Evolutionary conservation across 2,888 invertebrate species (phyloP).

Genomic region (Dynastes tityus): DNA sequence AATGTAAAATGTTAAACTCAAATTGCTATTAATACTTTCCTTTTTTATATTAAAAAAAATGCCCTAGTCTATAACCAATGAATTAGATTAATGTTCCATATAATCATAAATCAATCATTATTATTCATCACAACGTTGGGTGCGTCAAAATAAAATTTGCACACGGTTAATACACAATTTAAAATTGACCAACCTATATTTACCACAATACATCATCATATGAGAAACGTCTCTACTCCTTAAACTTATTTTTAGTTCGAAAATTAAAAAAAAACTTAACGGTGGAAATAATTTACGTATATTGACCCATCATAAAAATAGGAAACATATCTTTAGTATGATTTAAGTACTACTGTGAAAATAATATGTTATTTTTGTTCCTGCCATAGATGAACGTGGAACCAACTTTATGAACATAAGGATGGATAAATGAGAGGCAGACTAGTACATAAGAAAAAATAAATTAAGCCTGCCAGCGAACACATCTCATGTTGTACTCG

Average conservation of each 20-base stretch:
- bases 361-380: not conserved
- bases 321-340: slow-evolving; percentile 19
- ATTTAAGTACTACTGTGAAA: slow-evolving; percentile 2
- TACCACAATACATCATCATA: slow-evolving; percentile 1
- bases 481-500: not conserved
- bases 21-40: no score
- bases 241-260: slow-evolving; percentile 21
- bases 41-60: no score
- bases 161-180: slow-evolving; percentile 28
- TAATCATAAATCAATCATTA: slow-evolving; percentile 8
- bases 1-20: no score
- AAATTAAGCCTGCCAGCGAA: not conserved
- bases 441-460: slow-evolving; percentile 2
- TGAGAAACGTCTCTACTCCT: slow-evolving; percentile 1
- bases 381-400: no score
- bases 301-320: slow-evolving; percentile 40
- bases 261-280: slow-evolving; percentile 14
- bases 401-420: slow-evolving; percentile 9
- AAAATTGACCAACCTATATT: slow-evolving; percentile 27
- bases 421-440: slow-evolving; percentile 10
- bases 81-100: not conserved
- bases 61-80: no score
- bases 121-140: slow-evolving; percentile 10
- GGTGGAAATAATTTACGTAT: slow-evolving; percentile 38
- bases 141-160: slow-evolving; percentile 35